Percentiles rank a stretch among this genome's conserved stretches.
Conservation (phyloP, 2,888 invertebrate genomes). For the Dyspetes luteomarginatus region DNA sequence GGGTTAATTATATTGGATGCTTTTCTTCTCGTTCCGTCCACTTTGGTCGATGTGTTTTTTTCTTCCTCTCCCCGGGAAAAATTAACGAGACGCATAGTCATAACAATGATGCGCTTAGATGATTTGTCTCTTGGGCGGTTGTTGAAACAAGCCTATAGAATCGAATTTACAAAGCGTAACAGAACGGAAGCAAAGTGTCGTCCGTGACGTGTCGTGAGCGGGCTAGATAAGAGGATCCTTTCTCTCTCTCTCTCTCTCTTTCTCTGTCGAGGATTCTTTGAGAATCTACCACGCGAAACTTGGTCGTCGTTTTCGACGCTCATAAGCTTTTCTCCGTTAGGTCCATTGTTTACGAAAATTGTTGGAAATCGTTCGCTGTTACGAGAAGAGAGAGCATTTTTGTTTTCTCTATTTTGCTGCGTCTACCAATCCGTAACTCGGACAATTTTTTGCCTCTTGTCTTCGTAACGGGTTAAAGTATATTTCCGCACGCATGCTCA, state of each 20-base stretch:
- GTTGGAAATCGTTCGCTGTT: constrained; percentile 44
- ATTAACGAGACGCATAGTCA: constrained; percentile 45
- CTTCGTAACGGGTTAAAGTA: constrained; percentile 46
- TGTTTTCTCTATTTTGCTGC: not conserved
- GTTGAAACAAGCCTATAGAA: constrained; percentile 56
- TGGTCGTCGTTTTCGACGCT: not conserved
- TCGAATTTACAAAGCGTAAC: constrained; percentile 65
- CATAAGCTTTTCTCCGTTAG: constrained; percentile 39
- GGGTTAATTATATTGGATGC: constrained; percentile 33
- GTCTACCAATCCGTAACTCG: constrained; percentile 28
- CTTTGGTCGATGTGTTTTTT: constrained; percentile 53
- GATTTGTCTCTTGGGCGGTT: constrained; percentile 59
- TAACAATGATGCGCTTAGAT: constrained; percentile 63
- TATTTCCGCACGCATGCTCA: constrained; percentile 44
- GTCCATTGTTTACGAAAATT: constrained; percentile 58
- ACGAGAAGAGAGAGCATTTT: not conserved
- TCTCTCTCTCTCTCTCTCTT: constrained; percentile 15
- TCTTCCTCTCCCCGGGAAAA: constrained; percentile 4
- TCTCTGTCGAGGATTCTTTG: not conserved
- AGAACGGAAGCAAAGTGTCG: constrained; percentile 60
- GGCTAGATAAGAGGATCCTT: constrained; percentile 28
- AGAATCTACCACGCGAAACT: not conserved
- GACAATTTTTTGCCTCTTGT: constrained; percentile 39
- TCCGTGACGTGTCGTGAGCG: constrained; percentile 45
- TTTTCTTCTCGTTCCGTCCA: constrained; percentile 41